Percentiles rank a stretch among this genome's conserved stretches.
phyloP scores from a whole-genome alignment of 2,797 vertebrate genomes.

The Rhabdophis nuchalis region DNA sequence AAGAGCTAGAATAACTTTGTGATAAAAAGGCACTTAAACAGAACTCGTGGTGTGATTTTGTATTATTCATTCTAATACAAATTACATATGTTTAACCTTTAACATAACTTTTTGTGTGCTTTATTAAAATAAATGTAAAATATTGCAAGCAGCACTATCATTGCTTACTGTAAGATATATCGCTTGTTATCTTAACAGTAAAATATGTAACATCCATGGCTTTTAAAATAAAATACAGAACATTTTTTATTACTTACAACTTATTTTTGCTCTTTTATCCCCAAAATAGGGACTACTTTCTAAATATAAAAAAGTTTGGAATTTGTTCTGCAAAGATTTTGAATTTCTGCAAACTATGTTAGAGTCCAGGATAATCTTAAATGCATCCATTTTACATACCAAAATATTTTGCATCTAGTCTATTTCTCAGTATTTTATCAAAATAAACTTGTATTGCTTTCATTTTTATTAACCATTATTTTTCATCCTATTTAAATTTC shows the following conservation, averaged over 20 bases:
- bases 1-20: not conserved
- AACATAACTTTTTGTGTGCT: not conserved
- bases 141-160: not conserved
- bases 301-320: not conserved
- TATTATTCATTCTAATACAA: not conserved
- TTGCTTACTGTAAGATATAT: not conserved
- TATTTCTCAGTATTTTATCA: not conserved
- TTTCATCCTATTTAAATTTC: not conserved
- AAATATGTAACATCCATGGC: not conserved
- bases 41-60: not conserved
- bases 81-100: not conserved
- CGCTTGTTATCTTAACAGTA: not conserved
- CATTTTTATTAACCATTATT: not conserved
- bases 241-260: not conserved
- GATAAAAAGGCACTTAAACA: not conserved
- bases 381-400: not conserved
- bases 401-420: not conserved
- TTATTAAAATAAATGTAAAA: not conserved
- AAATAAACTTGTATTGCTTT: not conserved
- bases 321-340: not conserved
- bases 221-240: not conserved
- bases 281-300: not conserved
- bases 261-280: not conserved
- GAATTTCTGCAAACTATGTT: not conserved
- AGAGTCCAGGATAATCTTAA: not conserved